These are phyloP conservation scores for Paramisgurnus dabryanus DNA, from an alignment of 2,113 vertebrate species.

Conservation along the genomic window DNA sequence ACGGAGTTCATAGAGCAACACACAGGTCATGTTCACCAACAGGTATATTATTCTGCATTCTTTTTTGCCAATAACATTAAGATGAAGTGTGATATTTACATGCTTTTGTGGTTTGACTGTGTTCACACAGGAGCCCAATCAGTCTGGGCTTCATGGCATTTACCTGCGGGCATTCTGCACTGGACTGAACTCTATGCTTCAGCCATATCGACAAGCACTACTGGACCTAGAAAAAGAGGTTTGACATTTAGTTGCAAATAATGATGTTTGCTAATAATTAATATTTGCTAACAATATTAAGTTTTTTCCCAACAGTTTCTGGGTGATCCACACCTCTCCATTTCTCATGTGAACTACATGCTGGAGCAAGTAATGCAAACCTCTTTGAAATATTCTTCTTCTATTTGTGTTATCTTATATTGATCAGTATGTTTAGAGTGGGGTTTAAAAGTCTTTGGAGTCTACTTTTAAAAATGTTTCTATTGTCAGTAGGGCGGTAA, in stretches of 20 bases:
- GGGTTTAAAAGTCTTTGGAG: too few species aligned
- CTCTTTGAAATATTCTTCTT: background rate
- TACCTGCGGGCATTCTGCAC: constrained; percentile 96
- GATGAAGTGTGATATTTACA: background rate
- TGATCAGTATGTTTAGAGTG: too few species aligned
- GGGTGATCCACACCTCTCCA: constrained; percentile 92
- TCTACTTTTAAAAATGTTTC: too few species aligned
- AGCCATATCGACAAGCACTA: constrained; percentile 92
- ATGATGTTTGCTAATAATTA: background rate
- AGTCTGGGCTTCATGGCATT: constrained; percentile 87
- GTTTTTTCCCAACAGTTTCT: constrained; percentile 82
- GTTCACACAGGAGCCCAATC: constrained; percentile 81
- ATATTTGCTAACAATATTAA: background rate
- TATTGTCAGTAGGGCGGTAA: too few species aligned
- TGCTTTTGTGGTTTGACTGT: too few species aligned
- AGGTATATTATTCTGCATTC: constrained; percentile 65
- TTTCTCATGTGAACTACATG: constrained; percentile 95
- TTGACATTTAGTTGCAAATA: background rate
- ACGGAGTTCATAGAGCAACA: constrained; percentile 95
- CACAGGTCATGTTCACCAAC: constrained; percentile 89
- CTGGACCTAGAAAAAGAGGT: constrained; percentile 98
- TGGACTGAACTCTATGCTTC: constrained; percentile 90
- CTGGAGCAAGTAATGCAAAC: constrained; percentile 86
- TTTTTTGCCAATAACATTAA: background rate
- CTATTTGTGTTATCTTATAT: background rate